Evolutionary conservation across 2,797 vertebrate species (phyloP).

Genomic region (Liasis olivaceus): DNA sequence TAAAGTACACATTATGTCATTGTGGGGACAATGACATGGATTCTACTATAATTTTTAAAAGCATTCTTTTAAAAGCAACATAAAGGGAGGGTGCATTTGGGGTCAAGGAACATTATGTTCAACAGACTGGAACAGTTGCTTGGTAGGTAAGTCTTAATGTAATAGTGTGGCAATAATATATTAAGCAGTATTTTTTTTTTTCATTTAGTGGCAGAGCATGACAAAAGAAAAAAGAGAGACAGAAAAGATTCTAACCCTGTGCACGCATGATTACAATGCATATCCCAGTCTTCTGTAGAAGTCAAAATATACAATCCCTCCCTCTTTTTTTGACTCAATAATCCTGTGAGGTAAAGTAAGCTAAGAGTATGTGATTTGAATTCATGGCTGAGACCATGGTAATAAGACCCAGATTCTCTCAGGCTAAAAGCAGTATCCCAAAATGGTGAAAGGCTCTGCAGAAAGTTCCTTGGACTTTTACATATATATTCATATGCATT

Average conservation of each 20-base stretch:
- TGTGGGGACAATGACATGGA: neutral
- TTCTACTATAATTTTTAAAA: neutral
- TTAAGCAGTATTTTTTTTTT: neutral
- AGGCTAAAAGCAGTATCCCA: neutral
- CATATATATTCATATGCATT: too few species aligned
- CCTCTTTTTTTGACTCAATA: neutral
- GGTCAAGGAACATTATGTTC: slow-evolving; percentile 15
- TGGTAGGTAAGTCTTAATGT: neutral
- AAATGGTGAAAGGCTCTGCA: neutral
- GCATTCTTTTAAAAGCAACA: neutral
- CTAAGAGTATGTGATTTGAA: neutral
- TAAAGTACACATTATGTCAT: neutral
- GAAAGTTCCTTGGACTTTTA: neutral
- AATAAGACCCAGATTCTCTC: neutral
- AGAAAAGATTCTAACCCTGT: neutral
- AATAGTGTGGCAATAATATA: neutral
- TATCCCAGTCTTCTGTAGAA: neutral
- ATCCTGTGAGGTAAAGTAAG: neutral
- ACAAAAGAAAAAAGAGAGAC: neutral
- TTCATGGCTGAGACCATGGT: neutral
- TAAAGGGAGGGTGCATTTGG: neutral
- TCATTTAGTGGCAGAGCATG: neutral
- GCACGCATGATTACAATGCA: neutral
- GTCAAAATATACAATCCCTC: neutral
- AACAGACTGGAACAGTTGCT: neutral